phyloP scores from a whole-genome alignment of 1,140 invertebrate genomes.

The Bathynomus jamesi region DNA sequence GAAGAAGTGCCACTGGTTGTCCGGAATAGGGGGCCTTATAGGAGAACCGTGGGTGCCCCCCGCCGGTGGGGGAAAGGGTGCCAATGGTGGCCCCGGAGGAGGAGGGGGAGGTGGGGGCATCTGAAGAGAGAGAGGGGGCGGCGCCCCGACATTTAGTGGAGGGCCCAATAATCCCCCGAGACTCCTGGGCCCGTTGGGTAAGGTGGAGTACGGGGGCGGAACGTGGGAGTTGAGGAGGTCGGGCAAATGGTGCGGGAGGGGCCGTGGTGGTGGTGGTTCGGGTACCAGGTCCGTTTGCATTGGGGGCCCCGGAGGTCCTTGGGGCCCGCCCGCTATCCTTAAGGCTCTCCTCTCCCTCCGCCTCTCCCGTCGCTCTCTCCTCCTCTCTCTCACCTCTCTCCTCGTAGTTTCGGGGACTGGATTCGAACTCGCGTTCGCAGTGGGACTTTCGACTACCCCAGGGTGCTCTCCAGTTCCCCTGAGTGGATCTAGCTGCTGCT shows the following conservation, averaged over 20 bases:
- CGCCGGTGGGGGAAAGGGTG: not conserved
- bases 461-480: not conserved
- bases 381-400: constrained; percentile 9
- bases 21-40: constrained; percentile 6
- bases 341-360: constrained; percentile 8
- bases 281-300: constrained; percentile 7
- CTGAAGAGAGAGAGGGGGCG: not conserved
- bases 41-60: not conserved
- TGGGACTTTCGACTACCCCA: not conserved
- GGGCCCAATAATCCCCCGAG: constrained; percentile 6
- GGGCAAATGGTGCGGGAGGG: constrained; percentile 9
- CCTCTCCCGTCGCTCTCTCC: constrained; percentile 13
- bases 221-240: constrained; percentile 16
- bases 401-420: not conserved
- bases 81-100: not conserved
- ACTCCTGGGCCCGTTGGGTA: constrained; percentile 4
- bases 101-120: constrained; percentile 6
- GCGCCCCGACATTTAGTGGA: not conserved
- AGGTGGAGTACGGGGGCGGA: constrained; percentile 11
- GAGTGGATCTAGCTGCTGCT: not conserved
- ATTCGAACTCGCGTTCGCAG: not conserved
- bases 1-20: constrained; percentile 14
- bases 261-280: not conserved
- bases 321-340: constrained; percentile 8
- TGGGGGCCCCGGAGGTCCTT: not conserved